These are phyloP conservation scores for Drosophila neotestacea DNA, from an alignment of 2,888 invertebrate species.

Conservation along the genomic window DNA sequence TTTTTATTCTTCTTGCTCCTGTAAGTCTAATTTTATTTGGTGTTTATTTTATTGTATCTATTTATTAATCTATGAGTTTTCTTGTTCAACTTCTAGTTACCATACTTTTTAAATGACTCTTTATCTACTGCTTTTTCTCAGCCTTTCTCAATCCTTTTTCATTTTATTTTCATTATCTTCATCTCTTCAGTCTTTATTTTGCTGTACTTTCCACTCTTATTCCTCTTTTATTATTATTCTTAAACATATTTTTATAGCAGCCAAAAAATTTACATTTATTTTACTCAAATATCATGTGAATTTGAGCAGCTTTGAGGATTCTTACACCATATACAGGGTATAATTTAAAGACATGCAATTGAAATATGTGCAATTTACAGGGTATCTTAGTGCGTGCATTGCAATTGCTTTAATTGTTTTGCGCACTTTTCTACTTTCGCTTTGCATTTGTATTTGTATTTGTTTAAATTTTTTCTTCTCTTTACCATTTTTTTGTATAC, in stretches of 20 bases:
- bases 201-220: background rate
- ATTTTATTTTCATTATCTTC: background rate
- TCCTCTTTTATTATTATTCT: background rate
- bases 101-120: too few relatives aligned
- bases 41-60: background rate
- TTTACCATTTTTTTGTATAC: background rate
- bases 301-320: background rate
- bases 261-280: too few relatives aligned
- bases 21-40: background rate
- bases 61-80: too few relatives aligned
- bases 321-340: background rate
- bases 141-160: too few relatives aligned
- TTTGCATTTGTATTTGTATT: slow-evolving; percentile 19
- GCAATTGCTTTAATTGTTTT: background rate
- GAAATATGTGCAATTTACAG: background rate
- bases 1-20: background rate
- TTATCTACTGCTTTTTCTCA: too few relatives aligned
- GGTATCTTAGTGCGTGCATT: background rate
- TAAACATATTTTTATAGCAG: too few relatives aligned
- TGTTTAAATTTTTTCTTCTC: slow-evolving; percentile 2
- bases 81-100: too few relatives aligned
- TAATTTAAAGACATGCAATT: too few relatives aligned
- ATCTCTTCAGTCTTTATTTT: background rate
- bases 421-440: background rate
- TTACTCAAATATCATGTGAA: background rate